Evolutionary conservation across 2,113 vertebrate genomes (phyloP).

Genomic region (Tetrao urogallus): DNA sequence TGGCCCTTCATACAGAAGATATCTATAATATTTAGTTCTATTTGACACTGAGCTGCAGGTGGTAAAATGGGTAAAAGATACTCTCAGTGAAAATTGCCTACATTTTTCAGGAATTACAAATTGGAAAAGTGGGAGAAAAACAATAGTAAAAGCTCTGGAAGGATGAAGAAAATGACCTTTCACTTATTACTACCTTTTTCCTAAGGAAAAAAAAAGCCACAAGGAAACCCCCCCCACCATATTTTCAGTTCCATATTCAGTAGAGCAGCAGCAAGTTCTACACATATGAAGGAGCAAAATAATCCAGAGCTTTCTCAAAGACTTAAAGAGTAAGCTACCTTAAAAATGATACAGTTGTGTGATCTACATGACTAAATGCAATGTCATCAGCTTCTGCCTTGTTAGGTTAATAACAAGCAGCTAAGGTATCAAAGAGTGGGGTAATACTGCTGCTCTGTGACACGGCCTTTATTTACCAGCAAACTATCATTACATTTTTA

Average conservation of each 20-base stretch:
- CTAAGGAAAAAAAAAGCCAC: neutral
- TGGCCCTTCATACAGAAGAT: neutral
- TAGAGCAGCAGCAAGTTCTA: neutral
- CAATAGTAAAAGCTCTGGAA: conserved; percentile 1
- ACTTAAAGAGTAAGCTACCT: neutral
- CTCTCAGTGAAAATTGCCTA: neutral
- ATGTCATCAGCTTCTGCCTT: neutral
- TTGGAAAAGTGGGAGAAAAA: conserved; percentile 16
- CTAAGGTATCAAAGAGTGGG: neutral
- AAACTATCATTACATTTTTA: neutral
- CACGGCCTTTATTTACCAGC: neutral
- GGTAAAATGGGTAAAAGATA: conserved; percentile 21
- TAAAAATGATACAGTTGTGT: neutral
- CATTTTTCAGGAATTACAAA: neutral
- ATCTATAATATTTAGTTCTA: conserved; percentile 11
- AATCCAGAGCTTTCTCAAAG: neutral
- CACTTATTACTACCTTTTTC: neutral
- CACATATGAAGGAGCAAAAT: neutral
- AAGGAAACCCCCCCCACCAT: neutral
- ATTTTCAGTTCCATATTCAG: neutral
- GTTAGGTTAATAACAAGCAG: neutral
- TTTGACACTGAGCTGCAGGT: conserved; percentile 16
- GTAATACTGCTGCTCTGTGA: neutral
- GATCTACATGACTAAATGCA: neutral
- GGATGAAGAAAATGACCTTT: neutral